Evolutionary conservation across 2,113 vertebrate genomes (phyloP), one percentile per base, ranked within the genome.

Genomic region (Perognathus longimembris): DNA sequence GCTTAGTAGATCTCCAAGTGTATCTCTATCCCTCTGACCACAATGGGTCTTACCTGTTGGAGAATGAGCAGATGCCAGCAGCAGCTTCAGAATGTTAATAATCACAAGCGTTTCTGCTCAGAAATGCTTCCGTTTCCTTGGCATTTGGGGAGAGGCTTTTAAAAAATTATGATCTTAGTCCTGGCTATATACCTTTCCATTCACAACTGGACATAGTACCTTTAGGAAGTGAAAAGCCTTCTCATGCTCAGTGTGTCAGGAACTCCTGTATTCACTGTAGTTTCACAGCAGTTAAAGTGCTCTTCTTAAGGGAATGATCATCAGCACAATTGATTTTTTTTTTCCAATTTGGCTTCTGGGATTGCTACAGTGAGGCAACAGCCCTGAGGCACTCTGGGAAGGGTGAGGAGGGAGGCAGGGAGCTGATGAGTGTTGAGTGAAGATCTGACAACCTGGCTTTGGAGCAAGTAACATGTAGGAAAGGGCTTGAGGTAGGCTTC

Each of bases 241-340:
- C 42, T 50, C 26, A 15, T 30, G 71, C 40, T 38, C 22, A 20
- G n/a, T 2, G 4, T 21, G n/a, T 21, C 6, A 57, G 91, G 92
- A 88, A 28, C 34, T 63, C 30, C 88, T 63, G 74, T 36, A 34
- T 77, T 57, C 77, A 57, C 64, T 76, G 82, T n/a, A 54, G 34
- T 71, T 40, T 78, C 76, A 21, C 40, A 34, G 64, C 22, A 7
- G 40, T 61, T 40, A 75, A 59, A 92, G 40, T 7, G 34, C 79
- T 50, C 66, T 76, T 93, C 90, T 96, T 75, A 86, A 77, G 92
- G 85, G 93, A 92, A 76, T 83, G 30, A 28, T 40, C n/a, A n/a
- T 90, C 66, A 88, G 24, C 32, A n/a, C 18, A 50, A 90, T 80
- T 92, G 90, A 88, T 88, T 94, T 96, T 94, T 90, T 66, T 38